Evolutionary conservation across 2,888 invertebrate species (phyloP).

Genomic region (Eretmocerus hayati): DNA sequence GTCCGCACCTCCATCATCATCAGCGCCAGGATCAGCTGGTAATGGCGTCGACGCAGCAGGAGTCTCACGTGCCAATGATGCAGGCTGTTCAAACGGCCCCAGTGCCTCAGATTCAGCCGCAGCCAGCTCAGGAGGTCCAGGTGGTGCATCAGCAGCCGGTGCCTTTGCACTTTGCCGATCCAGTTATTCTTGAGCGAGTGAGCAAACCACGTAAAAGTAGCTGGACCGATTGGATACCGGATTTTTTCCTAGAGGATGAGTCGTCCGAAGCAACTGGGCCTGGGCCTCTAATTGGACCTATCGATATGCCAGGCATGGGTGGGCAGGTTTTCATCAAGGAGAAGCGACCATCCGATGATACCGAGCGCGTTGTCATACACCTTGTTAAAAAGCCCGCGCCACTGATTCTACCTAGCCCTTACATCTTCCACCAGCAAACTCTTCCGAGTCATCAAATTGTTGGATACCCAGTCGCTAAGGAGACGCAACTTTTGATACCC

Average conservation of each 20-base stretch:
- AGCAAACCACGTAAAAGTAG: constrained; percentile 10
- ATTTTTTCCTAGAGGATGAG: constrained; percentile 27
- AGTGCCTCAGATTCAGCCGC: no score
- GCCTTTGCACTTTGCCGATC: neutral
- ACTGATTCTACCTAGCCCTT: neutral
- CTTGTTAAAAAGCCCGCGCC: constrained; percentile 18
- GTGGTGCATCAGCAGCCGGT: no score
- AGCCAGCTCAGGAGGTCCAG: no score
- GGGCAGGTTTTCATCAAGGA: constrained; percentile 33
- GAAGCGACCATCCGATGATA: constrained; percentile 23
- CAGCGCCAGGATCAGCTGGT: no score
- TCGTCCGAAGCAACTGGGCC: constrained; percentile 19
- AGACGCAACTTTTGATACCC: no score
- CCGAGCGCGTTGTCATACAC: constrained; percentile 29
- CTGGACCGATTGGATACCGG: constrained; percentile 22
- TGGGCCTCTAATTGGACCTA: constrained; percentile 32
- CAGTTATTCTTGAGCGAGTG: constrained; percentile 28
- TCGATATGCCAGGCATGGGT: constrained; percentile 30
- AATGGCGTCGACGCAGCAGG: no score
- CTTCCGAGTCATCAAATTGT: no score
- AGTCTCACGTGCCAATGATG: no score
- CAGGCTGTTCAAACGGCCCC: no score
- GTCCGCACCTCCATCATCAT: no score
- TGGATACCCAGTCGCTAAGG: no score
- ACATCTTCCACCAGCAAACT: neutral